Evolutionary conservation across 1,140 invertebrate species (phyloP), one percentile per base, ranked within the genome.

Genomic region (Anagrus nilaparvatae): DNA sequence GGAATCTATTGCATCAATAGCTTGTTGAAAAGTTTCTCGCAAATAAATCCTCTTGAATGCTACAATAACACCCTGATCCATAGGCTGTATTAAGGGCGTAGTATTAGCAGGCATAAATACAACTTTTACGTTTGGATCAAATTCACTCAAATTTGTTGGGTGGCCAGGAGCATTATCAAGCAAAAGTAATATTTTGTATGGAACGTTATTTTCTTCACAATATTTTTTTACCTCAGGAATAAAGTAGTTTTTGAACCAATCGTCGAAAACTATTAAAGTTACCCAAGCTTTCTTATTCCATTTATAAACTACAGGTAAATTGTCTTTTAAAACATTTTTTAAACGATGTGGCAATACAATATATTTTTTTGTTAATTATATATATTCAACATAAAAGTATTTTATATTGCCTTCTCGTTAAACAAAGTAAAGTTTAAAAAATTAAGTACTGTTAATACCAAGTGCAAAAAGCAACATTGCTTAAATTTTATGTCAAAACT

Each of bases 91-190:
- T 28, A 64, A 51, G 13, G 56, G 55, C n/a, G 70, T 69, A 5
- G 59, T 65, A 43, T 70, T 69, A 24, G 59, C 47, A 24, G 67
- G 63, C 16, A 69, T 51, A 55, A 65, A 71, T 27, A 54, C 43
- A 5, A 72, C 46, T 51, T 63, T 59, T 5, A 71, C 52, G 48
- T 63, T 58, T 45, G 48, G 50, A 38, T 59, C 48, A n/a, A n/a
- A n/a, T n/a, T n/a, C n/a, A 44, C 44, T 32, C 40, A 54, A 34
- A 32, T 21, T 36, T n/a, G n/a, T n/a, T 39, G 50, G 50, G 51
- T 72, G 66, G 29, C 57, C 49, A 28, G 60, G 47, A 36, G 58
- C 61, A 47, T 68, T 72, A 47, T 72, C 69, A 5, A 71, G 45
- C 37, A 71, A 43, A 24, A 73, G 49, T 12, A 70, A 35, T 39